Percentiles rank a stretch among this genome's conserved stretches.
These are phyloP conservation scores for Hippopotamyrus pictus DNA, from an alignment of 2,797 vertebrate species.

Conservation along the genomic window DNA sequence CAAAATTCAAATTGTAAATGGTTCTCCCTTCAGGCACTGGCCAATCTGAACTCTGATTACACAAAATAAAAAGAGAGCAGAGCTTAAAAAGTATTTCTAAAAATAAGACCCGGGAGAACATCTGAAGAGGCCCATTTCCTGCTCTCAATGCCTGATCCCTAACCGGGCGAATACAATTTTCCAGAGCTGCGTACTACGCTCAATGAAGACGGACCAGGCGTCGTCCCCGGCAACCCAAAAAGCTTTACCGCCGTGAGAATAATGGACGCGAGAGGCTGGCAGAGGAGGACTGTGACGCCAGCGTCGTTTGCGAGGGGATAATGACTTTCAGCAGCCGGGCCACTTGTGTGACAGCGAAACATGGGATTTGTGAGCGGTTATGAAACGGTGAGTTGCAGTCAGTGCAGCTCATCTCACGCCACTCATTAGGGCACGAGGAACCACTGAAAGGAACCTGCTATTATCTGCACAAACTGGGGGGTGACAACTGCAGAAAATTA, in stretches of 20 bases:
- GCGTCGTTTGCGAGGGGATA: background rate
- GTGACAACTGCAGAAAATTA: background rate
- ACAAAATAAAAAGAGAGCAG: background rate
- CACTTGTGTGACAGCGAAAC: background rate
- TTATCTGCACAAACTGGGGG: background rate
- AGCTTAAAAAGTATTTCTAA: background rate
- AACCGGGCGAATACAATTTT: background rate
- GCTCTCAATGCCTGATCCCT: background rate
- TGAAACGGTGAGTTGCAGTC: background rate
- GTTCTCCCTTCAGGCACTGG: background rate
- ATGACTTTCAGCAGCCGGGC: constrained; percentile 14
- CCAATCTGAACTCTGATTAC: background rate
- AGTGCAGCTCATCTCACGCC: background rate
- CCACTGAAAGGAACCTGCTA: background rate
- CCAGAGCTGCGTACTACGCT: background rate
- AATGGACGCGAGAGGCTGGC: background rate
- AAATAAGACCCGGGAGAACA: background rate
- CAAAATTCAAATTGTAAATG: background rate
- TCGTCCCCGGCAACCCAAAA: background rate
- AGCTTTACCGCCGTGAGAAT: background rate
- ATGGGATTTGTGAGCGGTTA: background rate
- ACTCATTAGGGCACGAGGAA: background rate
- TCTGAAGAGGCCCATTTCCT: background rate
- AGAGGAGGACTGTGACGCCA: background rate
- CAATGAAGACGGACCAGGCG: background rate